phyloP scores from a whole-genome alignment of 1,140 invertebrate species.

The Bombus polaris region DNA sequence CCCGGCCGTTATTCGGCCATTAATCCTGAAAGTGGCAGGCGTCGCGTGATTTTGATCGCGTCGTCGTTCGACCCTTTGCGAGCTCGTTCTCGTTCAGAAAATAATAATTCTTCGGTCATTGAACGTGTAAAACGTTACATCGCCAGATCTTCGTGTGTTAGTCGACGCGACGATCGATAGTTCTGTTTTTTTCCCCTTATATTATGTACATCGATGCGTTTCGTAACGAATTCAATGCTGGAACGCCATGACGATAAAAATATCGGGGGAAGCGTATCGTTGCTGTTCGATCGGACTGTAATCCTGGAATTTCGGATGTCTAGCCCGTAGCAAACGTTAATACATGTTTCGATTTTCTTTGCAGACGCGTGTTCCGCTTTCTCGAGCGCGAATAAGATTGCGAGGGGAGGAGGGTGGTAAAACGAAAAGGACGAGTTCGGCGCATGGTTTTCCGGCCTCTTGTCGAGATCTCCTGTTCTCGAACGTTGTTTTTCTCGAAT shows the following conservation, averaged over 20 bases:
- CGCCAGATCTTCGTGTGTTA: not conserved
- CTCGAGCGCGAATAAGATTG: not conserved
- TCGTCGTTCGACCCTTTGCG: not conserved
- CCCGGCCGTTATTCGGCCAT: conserved; percentile 26
- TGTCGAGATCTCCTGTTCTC: conserved; percentile 49
- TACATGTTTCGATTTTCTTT: conserved; percentile 62
- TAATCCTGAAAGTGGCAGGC: conserved; percentile 35
- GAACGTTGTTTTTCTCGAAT: conserved; percentile 54
- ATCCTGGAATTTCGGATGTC: not conserved
- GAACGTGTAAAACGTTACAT: not conserved
- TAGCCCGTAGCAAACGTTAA: conserved; percentile 47
- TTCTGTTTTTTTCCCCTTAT: not conserved
- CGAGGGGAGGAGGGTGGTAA: not conserved
- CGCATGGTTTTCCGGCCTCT: too few species aligned
- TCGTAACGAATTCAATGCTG: not conserved
- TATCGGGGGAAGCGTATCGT: not conserved
- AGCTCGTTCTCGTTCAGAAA: not conserved
- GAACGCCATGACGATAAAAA: not conserved
- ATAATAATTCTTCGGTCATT: conserved; percentile 9
- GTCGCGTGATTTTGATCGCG: conserved; percentile 36
- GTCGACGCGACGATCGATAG: not conserved
- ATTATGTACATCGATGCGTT: not conserved
- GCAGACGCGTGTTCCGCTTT: conserved; percentile 37
- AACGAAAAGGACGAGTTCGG: too few species aligned
- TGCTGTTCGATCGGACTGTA: not conserved